phyloP scores from a whole-genome alignment of 2,113 vertebrate species.

The Proteles cristata region DNA sequence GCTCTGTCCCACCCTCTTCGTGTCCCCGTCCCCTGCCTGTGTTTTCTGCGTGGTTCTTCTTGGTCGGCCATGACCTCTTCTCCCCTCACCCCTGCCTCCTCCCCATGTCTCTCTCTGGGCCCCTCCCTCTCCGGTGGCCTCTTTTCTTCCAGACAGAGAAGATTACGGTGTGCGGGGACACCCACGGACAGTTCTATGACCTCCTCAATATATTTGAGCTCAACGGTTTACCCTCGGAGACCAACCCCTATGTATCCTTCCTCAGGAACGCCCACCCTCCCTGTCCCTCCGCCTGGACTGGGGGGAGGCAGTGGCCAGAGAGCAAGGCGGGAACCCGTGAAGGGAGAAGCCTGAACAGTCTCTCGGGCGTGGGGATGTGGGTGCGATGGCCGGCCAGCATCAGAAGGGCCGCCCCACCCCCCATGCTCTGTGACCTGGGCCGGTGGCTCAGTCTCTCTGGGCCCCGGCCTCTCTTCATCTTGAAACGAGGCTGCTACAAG shows the following conservation, averaged over 20 bases:
- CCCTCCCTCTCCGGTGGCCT: constrained; percentile 76
- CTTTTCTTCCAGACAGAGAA: constrained; percentile 91
- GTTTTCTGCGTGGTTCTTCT: constrained; percentile 49
- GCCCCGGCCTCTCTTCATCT: fast-evolving
- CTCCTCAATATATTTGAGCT: constrained; percentile 96
- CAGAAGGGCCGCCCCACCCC: not conserved
- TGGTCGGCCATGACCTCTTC: constrained; percentile 31
- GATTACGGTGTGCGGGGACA: constrained; percentile 97
- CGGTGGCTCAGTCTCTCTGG: not conserved
- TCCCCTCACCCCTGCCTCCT: constrained; percentile 16
- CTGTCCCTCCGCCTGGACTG: no score
- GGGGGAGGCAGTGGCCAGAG: not conserved
- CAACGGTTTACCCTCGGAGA: constrained; percentile 94
- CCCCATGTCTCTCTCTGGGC: constrained; percentile 74
- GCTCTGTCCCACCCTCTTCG: not conserved
- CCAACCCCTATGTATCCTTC: constrained; percentile 96
- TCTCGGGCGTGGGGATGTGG: fast-evolving
- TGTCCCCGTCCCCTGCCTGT: not conserved
- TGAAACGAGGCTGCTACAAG: no score
- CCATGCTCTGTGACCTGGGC: not conserved
- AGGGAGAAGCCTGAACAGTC: not conserved
- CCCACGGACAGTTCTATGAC: constrained; percentile 96
- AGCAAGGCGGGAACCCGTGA: fast-evolving
- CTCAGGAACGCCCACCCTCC: fast-evolving
- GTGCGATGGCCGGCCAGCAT: not conserved